Conservation (phyloP, 2,888 invertebrate species). For the Argyresthia albistria region DNA sequence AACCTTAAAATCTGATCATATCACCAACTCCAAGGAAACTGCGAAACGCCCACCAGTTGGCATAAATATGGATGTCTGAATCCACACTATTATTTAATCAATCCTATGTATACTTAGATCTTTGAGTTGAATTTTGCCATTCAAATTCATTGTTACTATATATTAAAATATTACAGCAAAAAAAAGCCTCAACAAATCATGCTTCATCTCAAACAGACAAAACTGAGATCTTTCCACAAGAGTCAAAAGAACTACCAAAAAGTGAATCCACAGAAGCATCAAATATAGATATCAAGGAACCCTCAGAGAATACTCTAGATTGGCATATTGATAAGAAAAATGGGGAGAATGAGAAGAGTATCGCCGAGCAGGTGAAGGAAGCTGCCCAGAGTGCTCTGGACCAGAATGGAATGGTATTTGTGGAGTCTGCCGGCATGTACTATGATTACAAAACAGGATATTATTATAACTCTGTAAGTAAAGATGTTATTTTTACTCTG, state of each 20-base stretch:
- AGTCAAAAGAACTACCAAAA: neutral
- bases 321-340: constrained; percentile 30
- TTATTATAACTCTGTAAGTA: constrained; percentile 89
- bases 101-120: too few relatives aligned
- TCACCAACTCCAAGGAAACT: too few relatives aligned
- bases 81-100: too few relatives aligned
- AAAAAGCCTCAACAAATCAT: neutral
- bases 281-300: neutral
- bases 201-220: neutral
- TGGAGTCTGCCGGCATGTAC: constrained; percentile 89
- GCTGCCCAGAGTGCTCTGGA: constrained; percentile 82
- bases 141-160: too few relatives aligned
- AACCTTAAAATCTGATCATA: constrained; percentile 1
- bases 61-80: too few relatives aligned
- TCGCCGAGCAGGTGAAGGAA: constrained; percentile 84
- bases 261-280: constrained; percentile 6
- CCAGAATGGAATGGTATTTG: constrained; percentile 87
- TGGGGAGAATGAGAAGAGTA: constrained; percentile 46
- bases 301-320: constrained; percentile 1
- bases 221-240: too few relatives aligned
- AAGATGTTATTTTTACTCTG: neutral
- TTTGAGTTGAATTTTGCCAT: too few relatives aligned
- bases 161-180: too few relatives aligned
- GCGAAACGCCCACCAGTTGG: too few relatives aligned
- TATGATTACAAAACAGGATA: constrained; percentile 91